A percentile compares a stretch with the other conserved stretches of the same genome.
These are phyloP conservation scores for Nesometra sesokonis DNA, from an alignment of 35 echinoderm and acorn worm species.

Conservation along the genomic window DNA sequence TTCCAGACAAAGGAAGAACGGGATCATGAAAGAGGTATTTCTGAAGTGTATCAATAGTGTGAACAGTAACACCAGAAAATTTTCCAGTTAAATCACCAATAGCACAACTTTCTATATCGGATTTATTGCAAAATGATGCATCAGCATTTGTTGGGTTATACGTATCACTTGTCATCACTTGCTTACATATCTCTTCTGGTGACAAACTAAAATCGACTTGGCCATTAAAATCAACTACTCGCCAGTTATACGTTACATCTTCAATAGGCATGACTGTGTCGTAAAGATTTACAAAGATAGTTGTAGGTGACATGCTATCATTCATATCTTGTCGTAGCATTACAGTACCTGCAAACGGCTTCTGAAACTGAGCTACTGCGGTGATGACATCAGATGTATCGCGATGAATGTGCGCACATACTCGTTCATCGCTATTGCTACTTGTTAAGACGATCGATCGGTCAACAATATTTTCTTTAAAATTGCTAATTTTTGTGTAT, in stretches of 20 bases:
- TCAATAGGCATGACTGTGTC: slow-evolving; percentile 25
- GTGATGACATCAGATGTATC: slow-evolving; percentile 43
- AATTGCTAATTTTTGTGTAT: slow-evolving; percentile 19
- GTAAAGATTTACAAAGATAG: slow-evolving; percentile 56
- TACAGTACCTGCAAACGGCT: slow-evolving; percentile 66
- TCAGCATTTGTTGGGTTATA: slow-evolving; percentile 23
- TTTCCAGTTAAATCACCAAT: slow-evolving; percentile 35
- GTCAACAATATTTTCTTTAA: slow-evolving; percentile 53
- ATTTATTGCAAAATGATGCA: neutral
- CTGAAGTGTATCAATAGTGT: slow-evolving; percentile 24
- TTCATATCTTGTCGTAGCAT: slow-evolving; percentile 41
- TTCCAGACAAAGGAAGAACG: slow-evolving; percentile 41
- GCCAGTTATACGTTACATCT: slow-evolving; percentile 34
- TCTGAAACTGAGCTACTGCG: slow-evolving; percentile 48
- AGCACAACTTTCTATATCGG: neutral
- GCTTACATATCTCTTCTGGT: slow-evolving; percentile 31
- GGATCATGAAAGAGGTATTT: slow-evolving; percentile 51
- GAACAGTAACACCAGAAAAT: slow-evolving; percentile 42
- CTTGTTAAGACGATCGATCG: neutral
- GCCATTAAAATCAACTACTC: slow-evolving; percentile 23
- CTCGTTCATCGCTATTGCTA: neutral
- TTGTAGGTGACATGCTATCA: slow-evolving; percentile 24
- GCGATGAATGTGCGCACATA: slow-evolving; percentile 38
- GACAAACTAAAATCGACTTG: slow-evolving; percentile 35
- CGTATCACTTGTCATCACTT: neutral